Base-by-base conservation (phyloP, 2,888 invertebrate genomes). In the Synergus japonicus region DNA sequence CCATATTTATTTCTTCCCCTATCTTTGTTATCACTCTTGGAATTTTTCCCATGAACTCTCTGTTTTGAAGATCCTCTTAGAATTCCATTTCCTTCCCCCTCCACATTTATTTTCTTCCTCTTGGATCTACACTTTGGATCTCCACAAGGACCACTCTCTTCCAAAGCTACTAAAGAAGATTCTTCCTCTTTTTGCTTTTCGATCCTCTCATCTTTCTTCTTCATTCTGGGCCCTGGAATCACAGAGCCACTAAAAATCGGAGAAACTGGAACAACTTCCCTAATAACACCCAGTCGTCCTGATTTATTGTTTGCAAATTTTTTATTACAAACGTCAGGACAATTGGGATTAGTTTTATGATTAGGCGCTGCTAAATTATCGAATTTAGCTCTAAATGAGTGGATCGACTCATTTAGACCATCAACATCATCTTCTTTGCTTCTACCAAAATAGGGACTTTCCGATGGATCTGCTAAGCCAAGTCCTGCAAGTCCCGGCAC, bases 391-490 rank as follows among this genome's bases (percentile, higher is more conserved):
- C n/a, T n/a, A n/a, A n/a, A n/a, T n/a, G n/a, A n/a, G n/a, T n/a
- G n/a, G n/a, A n/a, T n/a, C 3, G 37, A n/a, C 2, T 12, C n/a
- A 8, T 64, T 43, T 60, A 22, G 54, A 0, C 54, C 5, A 10
- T 37, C 22, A 43, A 79, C 80, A 18, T 64, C n/a, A 22, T 82
- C 46, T 13, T 65, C 80, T 76, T 64, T 83, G 1, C 82, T 84
- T n/a, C 87, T 83, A 5, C 87, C 86, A 76, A 90, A 90, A 64
- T 87, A 90, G 4, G 91, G 91, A 80, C 91, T 90, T 64, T 91
- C 90, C 2, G 87, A 83, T 1, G 90, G 88, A 77, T 90, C 89
- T 84, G 87, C 86, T 64, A 91, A 78, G 7, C 90, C 90, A 1
- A 91, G 83, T 8, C 90, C 91, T 8, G 86, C 85, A 1, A 91